Evolutionary conservation across 2,888 invertebrate genomes (phyloP).

Genomic region (Tubulanus polymorphus): DNA sequence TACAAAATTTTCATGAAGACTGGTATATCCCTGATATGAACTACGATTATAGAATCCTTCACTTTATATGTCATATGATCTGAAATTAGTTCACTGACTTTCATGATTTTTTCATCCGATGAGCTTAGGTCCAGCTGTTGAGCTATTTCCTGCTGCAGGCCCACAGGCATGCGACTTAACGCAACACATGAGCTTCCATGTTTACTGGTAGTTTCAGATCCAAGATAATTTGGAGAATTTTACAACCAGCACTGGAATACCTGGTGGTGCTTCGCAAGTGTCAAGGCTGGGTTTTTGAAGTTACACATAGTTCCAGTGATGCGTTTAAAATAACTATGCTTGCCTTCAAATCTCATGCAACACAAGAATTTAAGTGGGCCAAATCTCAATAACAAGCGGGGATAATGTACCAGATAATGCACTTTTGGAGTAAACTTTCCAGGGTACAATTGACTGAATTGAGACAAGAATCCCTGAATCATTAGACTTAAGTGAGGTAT

Average conservation of each 20-base stretch:
- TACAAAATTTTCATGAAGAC: neutral
- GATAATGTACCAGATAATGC: slow-evolving; percentile 6
- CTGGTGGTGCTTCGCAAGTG: neutral
- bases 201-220: neutral
- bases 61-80: neutral
- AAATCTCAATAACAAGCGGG: slow-evolving; percentile 1
- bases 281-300: neutral
- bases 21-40: neutral
- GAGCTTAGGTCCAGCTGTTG: too few relatives aligned
- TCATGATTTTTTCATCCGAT: neutral
- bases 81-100: neutral
- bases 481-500: neutral
- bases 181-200: neutral
- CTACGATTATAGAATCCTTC: neutral
- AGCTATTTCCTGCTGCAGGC: neutral
- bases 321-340: slow-evolving; percentile 3
- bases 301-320: neutral
- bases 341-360: slow-evolving; percentile 2
- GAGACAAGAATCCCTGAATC: neutral
- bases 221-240: neutral
- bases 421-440: slow-evolving; percentile 1
- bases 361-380: slow-evolving; percentile 1
- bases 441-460: neutral
- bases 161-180: neutral
- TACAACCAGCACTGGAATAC: neutral